These are phyloP conservation scores for Leptinotarsa juncta DNA, from an alignment of 2,888 invertebrate species.

Conservation along the genomic window DNA sequence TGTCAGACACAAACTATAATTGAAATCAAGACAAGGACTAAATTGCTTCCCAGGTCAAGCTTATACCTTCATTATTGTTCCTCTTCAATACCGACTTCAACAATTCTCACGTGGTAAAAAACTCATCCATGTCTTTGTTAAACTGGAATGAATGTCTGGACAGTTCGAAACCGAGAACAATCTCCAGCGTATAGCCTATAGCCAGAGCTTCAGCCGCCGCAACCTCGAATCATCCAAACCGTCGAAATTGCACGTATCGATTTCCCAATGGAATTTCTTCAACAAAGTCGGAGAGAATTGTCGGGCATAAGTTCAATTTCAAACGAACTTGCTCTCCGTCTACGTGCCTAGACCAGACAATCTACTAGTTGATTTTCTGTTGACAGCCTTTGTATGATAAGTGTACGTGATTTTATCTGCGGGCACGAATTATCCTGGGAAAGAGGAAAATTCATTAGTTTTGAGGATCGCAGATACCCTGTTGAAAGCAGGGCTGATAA, in stretches of 20 bases:
- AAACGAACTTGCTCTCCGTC: conserved; percentile 35
- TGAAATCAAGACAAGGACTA: no score
- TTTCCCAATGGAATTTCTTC: conserved; percentile 21
- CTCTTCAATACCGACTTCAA: neutral
- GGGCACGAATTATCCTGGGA: conserved; percentile 21
- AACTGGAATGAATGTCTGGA: neutral
- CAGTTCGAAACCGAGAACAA: neutral
- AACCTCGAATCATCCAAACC: conserved; percentile 10
- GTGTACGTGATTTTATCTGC: conserved; percentile 32
- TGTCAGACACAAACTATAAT: no score
- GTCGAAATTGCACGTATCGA: conserved; percentile 22
- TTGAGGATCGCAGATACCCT: conserved; percentile 2
- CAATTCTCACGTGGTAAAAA: neutral
- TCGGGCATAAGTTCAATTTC: conserved; percentile 34
- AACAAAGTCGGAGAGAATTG: conserved; percentile 29
- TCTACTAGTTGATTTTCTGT: conserved; percentile 41
- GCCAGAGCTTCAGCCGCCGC: neutral
- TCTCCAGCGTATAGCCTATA: neutral
- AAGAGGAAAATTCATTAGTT: neutral
- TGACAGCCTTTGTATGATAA: conserved; percentile 26
- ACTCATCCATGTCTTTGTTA: neutral
- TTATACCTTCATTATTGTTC: no score
- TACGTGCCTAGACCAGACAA: conserved; percentile 41
- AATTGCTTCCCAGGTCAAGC: no score
- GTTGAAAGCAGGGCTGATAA: neutral